phyloP scores from a whole-genome alignment of 2,888 invertebrate genomes.

The Euspilapteryx auroguttella region DNA sequence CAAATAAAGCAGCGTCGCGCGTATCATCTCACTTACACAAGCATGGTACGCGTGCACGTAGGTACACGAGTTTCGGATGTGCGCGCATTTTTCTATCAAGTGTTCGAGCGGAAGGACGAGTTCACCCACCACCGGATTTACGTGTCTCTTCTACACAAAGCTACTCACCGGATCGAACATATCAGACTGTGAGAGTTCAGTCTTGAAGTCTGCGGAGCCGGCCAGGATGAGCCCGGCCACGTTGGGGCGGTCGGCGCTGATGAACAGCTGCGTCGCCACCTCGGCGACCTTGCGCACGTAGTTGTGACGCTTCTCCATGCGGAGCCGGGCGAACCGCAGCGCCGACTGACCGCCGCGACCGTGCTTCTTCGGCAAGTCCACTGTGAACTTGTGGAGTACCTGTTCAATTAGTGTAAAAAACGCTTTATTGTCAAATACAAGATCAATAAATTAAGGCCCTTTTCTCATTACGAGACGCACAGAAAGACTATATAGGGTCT shows the following conservation, averaged over 20 bases:
- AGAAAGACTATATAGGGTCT: too few relatives aligned
- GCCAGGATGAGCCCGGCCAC: conserved; percentile 97
- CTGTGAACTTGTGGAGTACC: conserved; percentile 95
- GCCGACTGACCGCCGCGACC: conserved; percentile 99
- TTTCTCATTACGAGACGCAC: too few relatives aligned
- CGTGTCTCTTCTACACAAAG: too few relatives aligned
- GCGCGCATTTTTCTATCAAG: too few relatives aligned
- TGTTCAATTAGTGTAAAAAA: conserved; percentile 26
- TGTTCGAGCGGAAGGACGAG: too few relatives aligned
- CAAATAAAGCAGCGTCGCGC: too few relatives aligned
- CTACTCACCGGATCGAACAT: conserved; percentile 99
- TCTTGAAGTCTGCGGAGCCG: conserved; percentile 99
- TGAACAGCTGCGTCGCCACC: conserved; percentile 91
- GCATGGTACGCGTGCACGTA: too few relatives aligned
- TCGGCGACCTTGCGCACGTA: conserved; percentile 93
- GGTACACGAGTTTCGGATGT: too few relatives aligned
- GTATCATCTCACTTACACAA: too few relatives aligned
- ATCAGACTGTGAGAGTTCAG: conserved; percentile 98
- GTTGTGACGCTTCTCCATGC: conserved; percentile 99
- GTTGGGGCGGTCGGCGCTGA: conserved; percentile 96
- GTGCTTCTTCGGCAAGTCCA: conserved; percentile 99
- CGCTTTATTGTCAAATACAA: too few relatives aligned
- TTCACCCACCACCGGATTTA: too few relatives aligned
- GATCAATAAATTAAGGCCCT: too few relatives aligned
- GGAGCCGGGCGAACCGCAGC: conserved; percentile 96